Base-by-base conservation (phyloP, 1,140 invertebrate genomes). In the Sycophaga agraensis region DNA sequence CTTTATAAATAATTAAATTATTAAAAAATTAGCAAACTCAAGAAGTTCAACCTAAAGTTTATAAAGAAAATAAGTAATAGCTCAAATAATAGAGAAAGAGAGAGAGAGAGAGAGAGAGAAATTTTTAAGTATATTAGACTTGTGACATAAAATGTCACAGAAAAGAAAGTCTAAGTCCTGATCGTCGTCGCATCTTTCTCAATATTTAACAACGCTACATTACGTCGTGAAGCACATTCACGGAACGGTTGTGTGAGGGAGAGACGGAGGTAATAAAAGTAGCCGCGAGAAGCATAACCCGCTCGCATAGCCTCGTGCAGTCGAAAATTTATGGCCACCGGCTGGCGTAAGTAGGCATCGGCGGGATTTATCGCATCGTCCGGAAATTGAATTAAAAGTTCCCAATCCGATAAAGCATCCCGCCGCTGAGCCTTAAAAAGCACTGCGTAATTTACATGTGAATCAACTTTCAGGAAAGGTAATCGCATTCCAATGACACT, bases 311-410 rank as follows among this genome's bases (percentile, higher is more conserved):
- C 58, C 40, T 12, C 28, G 28, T 11, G 5, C 17, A 34, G 37
- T 54, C 28, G 51, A 17, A 62, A 49, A 62, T 62, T 62, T 62
- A 62, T 42, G 24, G 24, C 14, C 9, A 17, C 31, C 16, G 19
- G 17, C 35, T 12, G 9, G 16, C 43, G 49, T 54, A 61, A 54
- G 43, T 48, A 61, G 59, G 53, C 34, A 49, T 40, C 43, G 42
- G 11, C 16, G 34, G 21, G 49, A 61, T 55, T 61, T 61, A 61
- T 61, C 37, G 21, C 59, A 21, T 24, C 12, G 42, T 12, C 17
- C 59, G 51, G 45, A 62, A 61, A 62, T 62, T 56, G 53, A 62
- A 62, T 62, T 62, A 62, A 62, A 50, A 62, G 53, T 42, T 40
- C 51, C 45, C 35, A 16, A 21, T 54, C 40, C 42, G 50, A 53